These are phyloP conservation scores for Apis florea DNA, from an alignment of 1,140 invertebrate genomes.

Conservation along the genomic window DNA sequence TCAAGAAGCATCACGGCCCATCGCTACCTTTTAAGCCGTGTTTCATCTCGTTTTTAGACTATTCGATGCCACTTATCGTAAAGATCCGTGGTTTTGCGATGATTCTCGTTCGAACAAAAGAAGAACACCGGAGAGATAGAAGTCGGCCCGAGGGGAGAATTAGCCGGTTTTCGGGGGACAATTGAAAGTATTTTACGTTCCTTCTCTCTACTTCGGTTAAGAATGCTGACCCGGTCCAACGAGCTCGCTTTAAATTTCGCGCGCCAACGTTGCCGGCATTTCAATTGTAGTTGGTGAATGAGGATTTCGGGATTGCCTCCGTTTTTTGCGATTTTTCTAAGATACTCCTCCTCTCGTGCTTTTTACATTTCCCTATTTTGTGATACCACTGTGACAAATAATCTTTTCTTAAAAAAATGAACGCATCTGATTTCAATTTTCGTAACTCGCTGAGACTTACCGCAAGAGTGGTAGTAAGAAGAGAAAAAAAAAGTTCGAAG, in stretches of 20 bases:
- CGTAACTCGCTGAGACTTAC: no score
- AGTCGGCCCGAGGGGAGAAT: neutral
- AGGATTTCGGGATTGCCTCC: no score
- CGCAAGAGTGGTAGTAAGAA: no score
- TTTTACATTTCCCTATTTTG: no score
- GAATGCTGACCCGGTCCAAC: neutral
- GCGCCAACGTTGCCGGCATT: no score
- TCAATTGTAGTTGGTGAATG: no score
- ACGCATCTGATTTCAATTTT: no score
- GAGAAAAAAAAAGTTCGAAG: neutral
- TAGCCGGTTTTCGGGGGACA: neutral
- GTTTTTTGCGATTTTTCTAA: no score
- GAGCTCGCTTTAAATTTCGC: conserved; percentile 11
- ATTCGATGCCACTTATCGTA: conserved; percentile 32
- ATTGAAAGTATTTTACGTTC: neutral
- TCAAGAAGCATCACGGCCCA: no score
- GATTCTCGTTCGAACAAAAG: conserved; percentile 22
- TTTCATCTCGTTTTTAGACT: neutral
- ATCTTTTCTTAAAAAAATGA: no score
- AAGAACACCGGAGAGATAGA: neutral
- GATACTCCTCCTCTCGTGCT: no score
- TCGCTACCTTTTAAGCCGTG: neutral
- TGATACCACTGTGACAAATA: no score
- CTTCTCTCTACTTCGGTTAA: neutral
- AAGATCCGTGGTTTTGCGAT: conserved; percentile 20